Base-by-base conservation (phyloP, 2,797 vertebrate genomes). In the Hapalemur alaotrensis region DNA sequence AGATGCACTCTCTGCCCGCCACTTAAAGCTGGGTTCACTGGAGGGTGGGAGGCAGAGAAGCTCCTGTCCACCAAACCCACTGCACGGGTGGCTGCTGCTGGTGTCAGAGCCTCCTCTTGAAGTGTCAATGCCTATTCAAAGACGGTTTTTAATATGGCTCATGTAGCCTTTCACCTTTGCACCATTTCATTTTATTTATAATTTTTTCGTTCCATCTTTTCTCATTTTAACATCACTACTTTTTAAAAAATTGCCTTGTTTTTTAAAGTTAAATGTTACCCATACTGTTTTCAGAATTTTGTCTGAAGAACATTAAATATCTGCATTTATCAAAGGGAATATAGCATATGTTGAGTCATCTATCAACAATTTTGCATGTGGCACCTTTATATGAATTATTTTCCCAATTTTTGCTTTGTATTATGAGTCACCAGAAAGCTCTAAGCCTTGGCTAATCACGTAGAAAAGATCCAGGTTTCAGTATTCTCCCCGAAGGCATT, bases 161-260 rank as follows among this genome's bases (percentile, higher is more conserved):
- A n/a, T 38, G 25, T 2, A 67, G 73, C 43, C 61, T 54, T 78
- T 81, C 25, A 52, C 59, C 61, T 69, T 54, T 28, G 23, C n/a
- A 23, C n/a, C 50, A 1, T 52, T 59, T 92, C 67, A 61, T 70
- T 75, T 59, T 41, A 30, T 75, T 70, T 85, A 48, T 89, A 50
- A 48, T 57, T 69, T 86, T 87, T 85, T 78, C 73, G 50, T 91
- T 89, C 65, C 28, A 10, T 73, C 87, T 81, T 92, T 82, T 81
- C 50, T 93, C 28, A 63, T 94, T 91, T 91, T 93, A 95, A 65
- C 46, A 73, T 96, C 73, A 87, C 59, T 95, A 90, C 86, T 75
- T 95, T 95, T 84, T 41, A 5, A 81, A 92, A 81, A 59, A 43
- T 89, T 18, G 57, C 59, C 41, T 79, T 25, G 13, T 25, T 57